A percentile compares a stretch with the other conserved stretches of the same genome.
These are phyloP conservation scores for Hesperia comma DNA, from an alignment of 2,888 invertebrate species.

Conservation along the genomic window DNA sequence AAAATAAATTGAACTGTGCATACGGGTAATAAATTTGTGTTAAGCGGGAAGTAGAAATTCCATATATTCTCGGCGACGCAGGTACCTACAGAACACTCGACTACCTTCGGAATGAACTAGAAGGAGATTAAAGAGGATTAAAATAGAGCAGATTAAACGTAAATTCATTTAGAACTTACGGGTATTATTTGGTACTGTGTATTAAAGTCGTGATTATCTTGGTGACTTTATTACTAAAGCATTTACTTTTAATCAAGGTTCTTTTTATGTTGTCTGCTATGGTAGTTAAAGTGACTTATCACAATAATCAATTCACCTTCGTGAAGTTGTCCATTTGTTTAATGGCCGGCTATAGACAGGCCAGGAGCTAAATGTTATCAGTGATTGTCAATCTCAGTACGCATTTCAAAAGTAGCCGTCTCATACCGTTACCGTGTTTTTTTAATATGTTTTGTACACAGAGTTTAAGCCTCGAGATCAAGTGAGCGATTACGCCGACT, in stretches of 20 bases:
- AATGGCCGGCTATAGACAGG: slow-evolving; percentile 70
- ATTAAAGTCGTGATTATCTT: slow-evolving; percentile 22
- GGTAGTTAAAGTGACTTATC: slow-evolving; percentile 70
- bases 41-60: too few relatives aligned
- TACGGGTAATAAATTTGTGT: too few relatives aligned
- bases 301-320: slow-evolving; percentile 75
- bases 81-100: too few relatives aligned
- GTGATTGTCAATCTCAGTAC: slow-evolving; percentile 72
- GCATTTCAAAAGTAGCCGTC: slow-evolving; percentile 63
- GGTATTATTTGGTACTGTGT: too few relatives aligned
- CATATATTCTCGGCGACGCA: too few relatives aligned
- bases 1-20: too few relatives aligned
- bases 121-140: too few relatives aligned
- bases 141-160: too few relatives aligned
- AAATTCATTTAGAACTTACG: too few relatives aligned
- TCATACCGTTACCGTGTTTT: slow-evolving; percentile 46
- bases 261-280: slow-evolving; percentile 45
- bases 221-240: slow-evolving; percentile 9
- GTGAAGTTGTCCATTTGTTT: slow-evolving; percentile 76
- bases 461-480: slow-evolving; percentile 44
- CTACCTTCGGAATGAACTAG: too few relatives aligned
- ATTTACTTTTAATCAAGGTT: slow-evolving; percentile 27
- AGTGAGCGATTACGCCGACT: slow-evolving; percentile 45
- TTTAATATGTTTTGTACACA: slow-evolving; percentile 45
- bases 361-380: slow-evolving; percentile 77